Conservation (phyloP, 2,888 invertebrate species). For the Eupithecia subfuscata region DNA sequence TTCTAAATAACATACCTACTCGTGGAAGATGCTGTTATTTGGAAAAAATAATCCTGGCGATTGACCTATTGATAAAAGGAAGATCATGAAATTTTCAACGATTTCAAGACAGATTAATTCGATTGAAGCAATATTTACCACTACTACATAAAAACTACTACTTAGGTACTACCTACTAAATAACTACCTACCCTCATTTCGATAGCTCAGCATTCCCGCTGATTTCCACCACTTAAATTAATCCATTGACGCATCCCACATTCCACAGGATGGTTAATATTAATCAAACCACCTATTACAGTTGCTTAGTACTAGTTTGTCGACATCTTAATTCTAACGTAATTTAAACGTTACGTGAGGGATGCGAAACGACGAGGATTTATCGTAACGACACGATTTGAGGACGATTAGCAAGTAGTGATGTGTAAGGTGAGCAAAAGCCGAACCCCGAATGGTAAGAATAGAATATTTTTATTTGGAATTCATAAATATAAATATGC, state of each 20-base stretch:
- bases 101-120: no score
- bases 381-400: slow-evolving; percentile 23
- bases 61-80: no score
- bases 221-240: slow-evolving; percentile 9
- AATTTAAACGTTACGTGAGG: slow-evolving; percentile 53
- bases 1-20: no score
- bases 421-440: background rate
- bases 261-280: slow-evolving; percentile 44
- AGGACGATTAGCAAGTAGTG: slow-evolving; percentile 21
- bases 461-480: no score
- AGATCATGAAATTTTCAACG: no score
- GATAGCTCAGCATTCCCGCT: background rate
- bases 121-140: no score
- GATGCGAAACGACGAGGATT: slow-evolving; percentile 42
- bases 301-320: slow-evolving; percentile 34
- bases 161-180: background rate
- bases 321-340: slow-evolving; percentile 54
- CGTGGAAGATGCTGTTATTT: no score
- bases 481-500: no score
- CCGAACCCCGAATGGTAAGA: background rate
- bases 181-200: background rate
- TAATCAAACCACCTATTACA: slow-evolving; percentile 56
- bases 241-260: slow-evolving; percentile 28
- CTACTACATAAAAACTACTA: no score
- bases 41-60: no score